Conservation (phyloP, 2,888 invertebrate species). For the Pheosia gnoma region DNA sequence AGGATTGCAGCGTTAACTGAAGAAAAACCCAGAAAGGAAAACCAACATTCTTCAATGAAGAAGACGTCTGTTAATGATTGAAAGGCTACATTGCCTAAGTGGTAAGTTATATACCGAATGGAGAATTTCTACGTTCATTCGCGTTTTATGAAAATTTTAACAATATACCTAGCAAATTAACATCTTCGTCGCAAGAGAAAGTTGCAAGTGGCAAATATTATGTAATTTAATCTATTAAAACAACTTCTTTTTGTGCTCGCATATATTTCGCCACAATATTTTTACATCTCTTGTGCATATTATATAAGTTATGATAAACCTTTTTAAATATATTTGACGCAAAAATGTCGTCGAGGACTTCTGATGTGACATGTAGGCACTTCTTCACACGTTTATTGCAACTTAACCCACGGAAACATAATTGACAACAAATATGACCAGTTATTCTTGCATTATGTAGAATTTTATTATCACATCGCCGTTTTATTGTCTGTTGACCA, state of each 20-base stretch:
- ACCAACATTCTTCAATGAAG: slow-evolving; percentile 32
- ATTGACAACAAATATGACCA: background rate
- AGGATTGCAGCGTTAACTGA: slow-evolving; percentile 30
- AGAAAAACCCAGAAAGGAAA: slow-evolving; percentile 27
- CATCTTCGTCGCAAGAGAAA: background rate
- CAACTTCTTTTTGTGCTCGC: background rate
- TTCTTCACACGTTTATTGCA: background rate
- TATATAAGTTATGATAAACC: background rate
- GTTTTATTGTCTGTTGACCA: background rate
- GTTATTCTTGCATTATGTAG: background rate
- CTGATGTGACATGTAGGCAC: background rate
- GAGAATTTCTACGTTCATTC: slow-evolving; percentile 3
- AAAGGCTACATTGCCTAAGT: slow-evolving; percentile 34
- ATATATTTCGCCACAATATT: slow-evolving; percentile 1
- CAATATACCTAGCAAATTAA: background rate
- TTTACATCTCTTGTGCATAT: background rate
- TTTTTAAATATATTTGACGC: background rate
- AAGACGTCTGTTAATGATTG: slow-evolving; percentile 25
- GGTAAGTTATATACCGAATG: slow-evolving; percentile 41
- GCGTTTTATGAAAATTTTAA: background rate
- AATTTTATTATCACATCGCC: background rate
- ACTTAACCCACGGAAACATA: background rate
- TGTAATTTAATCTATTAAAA: background rate
- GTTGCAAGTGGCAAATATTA: slow-evolving; percentile 1
- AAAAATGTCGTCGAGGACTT: background rate